phyloP scores from a whole-genome alignment of 1,140 invertebrate species.

The Medauroidea extradentata region DNA sequence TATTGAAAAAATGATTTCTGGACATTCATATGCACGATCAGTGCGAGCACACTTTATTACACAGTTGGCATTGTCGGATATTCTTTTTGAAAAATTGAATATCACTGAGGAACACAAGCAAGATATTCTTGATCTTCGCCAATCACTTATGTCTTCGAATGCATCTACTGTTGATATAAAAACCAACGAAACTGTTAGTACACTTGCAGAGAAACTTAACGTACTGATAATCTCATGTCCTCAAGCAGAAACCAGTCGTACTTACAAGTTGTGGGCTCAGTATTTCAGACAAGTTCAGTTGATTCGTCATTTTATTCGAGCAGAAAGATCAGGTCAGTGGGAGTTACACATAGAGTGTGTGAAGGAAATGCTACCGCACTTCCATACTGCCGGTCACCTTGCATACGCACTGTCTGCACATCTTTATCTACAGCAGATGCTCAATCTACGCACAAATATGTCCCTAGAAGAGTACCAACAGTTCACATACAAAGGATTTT shows the following conservation, averaged over 20 bases:
- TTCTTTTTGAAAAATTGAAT: too few relatives aligned
- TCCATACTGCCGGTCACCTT: constrained; percentile 17
- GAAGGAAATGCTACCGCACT: constrained; percentile 15
- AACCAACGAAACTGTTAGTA: too few relatives aligned
- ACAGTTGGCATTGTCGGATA: neutral
- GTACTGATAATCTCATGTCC: too few relatives aligned
- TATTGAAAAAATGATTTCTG: constrained; percentile 37
- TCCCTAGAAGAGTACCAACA: constrained; percentile 10
- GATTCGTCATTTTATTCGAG: constrained; percentile 16
- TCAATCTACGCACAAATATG: constrained; percentile 1
- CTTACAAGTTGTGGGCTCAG: constrained; percentile 21
- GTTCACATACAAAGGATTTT: constrained; percentile 16
- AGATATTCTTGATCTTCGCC: too few relatives aligned
- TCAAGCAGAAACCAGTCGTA: too few relatives aligned
- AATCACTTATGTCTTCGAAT: too few relatives aligned
- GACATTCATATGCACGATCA: constrained; percentile 41
- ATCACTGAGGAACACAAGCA: too few relatives aligned
- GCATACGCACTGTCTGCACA: constrained; percentile 17
- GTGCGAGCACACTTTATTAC: constrained; percentile 39
- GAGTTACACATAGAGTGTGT: constrained; percentile 12
- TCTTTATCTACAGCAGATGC: constrained; percentile 15
- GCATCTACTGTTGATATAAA: too few relatives aligned
- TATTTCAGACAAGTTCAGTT: constrained; percentile 23
- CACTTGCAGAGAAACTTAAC: too few relatives aligned
- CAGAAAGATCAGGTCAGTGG: constrained; percentile 25